A percentile compares a stretch with the other conserved stretches of the same genome.
phyloP scores from a whole-genome alignment of 2,113 vertebrate genomes.

The Orycteropus afer region DNA sequence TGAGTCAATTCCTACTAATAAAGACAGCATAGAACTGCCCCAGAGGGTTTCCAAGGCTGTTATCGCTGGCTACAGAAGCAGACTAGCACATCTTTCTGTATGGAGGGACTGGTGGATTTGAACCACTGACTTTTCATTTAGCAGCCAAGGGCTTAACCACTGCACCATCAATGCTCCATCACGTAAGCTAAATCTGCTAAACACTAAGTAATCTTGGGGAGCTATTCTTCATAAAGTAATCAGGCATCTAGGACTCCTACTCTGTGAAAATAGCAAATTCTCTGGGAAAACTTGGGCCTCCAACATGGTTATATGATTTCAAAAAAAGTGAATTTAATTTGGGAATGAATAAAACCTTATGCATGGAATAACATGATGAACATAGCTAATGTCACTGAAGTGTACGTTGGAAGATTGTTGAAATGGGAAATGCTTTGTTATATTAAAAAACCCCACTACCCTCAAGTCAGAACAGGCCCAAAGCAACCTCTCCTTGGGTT shows the following conservation, averaged over 20 bases:
- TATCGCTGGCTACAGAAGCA: not conserved
- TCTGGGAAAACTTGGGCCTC: not conserved
- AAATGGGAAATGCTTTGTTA: not conserved
- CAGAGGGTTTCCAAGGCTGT: not conserved
- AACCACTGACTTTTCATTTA: too few species aligned
- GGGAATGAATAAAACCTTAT: not conserved
- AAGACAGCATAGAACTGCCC: not conserved
- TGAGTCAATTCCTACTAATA: not conserved
- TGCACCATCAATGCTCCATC: conserved; percentile 10
- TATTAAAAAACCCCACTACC: too few species aligned
- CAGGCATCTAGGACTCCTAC: not conserved
- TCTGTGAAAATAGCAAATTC: not conserved
- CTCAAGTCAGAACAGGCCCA: too few species aligned
- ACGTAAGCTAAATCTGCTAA: conserved; percentile 68
- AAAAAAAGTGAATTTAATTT: conserved; percentile 38
- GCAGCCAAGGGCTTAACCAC: too few species aligned
- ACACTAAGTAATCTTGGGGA: conserved; percentile 40
- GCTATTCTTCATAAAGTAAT: conserved; percentile 23
- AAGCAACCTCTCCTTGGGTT: too few species aligned
- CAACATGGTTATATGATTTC: not conserved
- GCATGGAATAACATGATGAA: not conserved
- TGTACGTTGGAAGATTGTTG: not conserved
- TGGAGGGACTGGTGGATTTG: too few species aligned
- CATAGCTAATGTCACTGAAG: not conserved
- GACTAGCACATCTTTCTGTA: not conserved